Evolutionary conservation across 2,888 invertebrate genomes (phyloP).

Genomic region (Crepidodera aurea): DNA sequence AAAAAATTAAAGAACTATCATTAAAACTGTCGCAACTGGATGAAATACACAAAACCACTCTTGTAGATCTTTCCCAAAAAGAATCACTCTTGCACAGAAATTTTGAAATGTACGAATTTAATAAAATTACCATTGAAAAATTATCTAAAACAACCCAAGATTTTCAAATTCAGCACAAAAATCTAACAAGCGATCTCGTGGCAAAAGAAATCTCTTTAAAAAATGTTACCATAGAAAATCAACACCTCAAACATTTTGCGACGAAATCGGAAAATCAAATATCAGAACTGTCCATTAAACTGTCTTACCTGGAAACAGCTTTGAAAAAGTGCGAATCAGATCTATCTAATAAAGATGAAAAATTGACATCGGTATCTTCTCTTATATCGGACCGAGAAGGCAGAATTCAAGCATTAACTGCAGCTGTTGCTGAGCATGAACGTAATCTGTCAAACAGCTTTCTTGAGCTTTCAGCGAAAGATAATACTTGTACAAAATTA

Average conservation of each 20-base stretch:
- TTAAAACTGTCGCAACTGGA: constrained; percentile 26
- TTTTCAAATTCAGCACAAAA: constrained; percentile 10
- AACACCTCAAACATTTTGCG: constrained; percentile 7
- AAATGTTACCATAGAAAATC: constrained; percentile 6
- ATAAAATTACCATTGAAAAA: constrained; percentile 4
- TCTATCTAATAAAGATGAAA: background rate
- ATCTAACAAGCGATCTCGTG: constrained; percentile 13
- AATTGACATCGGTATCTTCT: background rate
- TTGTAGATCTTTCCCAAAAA: constrained; percentile 17
- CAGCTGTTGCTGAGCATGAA: constrained; percentile 11
- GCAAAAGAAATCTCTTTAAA: constrained; percentile 6
- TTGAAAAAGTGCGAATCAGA: background rate
- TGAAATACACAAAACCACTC: constrained; percentile 13
- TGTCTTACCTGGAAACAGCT: background rate
- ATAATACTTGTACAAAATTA: constrained; percentile 11
- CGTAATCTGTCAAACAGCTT: constrained; percentile 11
- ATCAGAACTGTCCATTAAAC: background rate
- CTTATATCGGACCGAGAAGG: constrained; percentile 21
- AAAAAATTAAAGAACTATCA: constrained; percentile 25
- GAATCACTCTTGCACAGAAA: constrained; percentile 25
- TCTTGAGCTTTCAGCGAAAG: constrained; percentile 21
- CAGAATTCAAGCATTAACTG: constrained; percentile 11
- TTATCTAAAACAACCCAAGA: constrained; percentile 13
- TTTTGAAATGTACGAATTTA: constrained; percentile 16
- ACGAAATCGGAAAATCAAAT: background rate